Evolutionary conservation across 2,888 invertebrate species (phyloP).

Genomic region (Athripsodes cinereus): DNA sequence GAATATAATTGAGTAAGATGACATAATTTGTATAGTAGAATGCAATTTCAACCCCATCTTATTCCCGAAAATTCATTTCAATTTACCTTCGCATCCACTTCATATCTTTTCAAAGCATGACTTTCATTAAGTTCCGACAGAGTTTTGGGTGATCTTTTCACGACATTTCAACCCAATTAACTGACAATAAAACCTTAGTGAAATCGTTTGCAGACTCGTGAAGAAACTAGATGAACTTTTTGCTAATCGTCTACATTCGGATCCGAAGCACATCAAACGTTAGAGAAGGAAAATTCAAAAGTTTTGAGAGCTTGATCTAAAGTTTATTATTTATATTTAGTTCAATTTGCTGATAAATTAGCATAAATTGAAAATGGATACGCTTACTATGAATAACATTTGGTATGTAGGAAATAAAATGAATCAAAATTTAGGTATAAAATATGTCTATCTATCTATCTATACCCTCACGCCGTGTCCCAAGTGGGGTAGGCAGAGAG

Average conservation of each 20-base stretch:
- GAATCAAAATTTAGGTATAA: too few relatives aligned
- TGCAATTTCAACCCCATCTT: conserved; percentile 5
- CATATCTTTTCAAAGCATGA: conserved; percentile 17
- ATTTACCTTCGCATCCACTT: conserved; percentile 5
- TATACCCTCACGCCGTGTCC: too few relatives aligned
- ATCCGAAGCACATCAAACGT: not conserved
- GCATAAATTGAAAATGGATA: too few relatives aligned
- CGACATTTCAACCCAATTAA: conserved; percentile 11
- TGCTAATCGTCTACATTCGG: conserved; percentile 8
- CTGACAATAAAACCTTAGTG: conserved; percentile 12
- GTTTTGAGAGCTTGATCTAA: too few relatives aligned
- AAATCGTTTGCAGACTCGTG: conserved; percentile 2
- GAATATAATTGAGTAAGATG: not conserved
- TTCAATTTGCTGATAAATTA: too few relatives aligned
- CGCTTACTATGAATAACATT: too few relatives aligned
- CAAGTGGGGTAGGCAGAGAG: too few relatives aligned
- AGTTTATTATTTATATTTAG: too few relatives aligned
- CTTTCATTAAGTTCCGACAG: conserved; percentile 12
- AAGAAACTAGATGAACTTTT: conserved; percentile 11
- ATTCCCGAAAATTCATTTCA: conserved; percentile 1
- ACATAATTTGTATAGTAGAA: not conserved
- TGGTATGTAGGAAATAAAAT: too few relatives aligned
- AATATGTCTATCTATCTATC: too few relatives aligned
- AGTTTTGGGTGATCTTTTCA: conserved; percentile 13
- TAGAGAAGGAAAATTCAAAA: not conserved